These are phyloP conservation scores for Oligia fasciuncula DNA, from an alignment of 2,888 invertebrate genomes.

Conservation along the genomic window DNA sequence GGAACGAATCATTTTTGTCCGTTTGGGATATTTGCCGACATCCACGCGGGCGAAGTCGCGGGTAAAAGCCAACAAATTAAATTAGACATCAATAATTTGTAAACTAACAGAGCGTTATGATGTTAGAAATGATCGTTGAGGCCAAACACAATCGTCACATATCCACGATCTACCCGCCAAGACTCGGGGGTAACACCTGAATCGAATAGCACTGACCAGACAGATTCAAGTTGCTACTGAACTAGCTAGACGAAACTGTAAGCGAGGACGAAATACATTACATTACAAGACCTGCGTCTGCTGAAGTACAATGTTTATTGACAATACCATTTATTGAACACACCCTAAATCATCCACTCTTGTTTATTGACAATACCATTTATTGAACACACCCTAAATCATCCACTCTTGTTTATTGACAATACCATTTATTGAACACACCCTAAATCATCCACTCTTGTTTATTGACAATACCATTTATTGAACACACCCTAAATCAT, in stretches of 20 bases:
- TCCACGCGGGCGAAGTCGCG: not conserved
- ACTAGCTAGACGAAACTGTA: not conserved
- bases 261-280: not conserved
- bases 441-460: conserved; percentile 25
- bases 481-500: conserved; percentile 37
- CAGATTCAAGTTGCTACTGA: not conserved
- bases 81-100: not conserved
- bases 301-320: conserved; percentile 13
- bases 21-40: not conserved
- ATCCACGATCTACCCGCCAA: not conserved
- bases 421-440: conserved; percentile 29
- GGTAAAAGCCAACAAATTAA: not conserved
- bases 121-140: not conserved
- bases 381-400: conserved; percentile 40
- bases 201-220: not conserved
- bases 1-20: not conserved
- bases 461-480: conserved; percentile 23
- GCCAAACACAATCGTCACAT: not conserved
- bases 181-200: not conserved
- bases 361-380: conserved; percentile 18
- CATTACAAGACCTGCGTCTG: not conserved
- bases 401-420: conserved; percentile 13
- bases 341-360: conserved; percentile 26
- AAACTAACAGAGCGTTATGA: not conserved
- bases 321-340: conserved; percentile 26